These are phyloP conservation scores for Cherax destructor DNA, from an alignment of 1,140 invertebrate species.

Conservation along the genomic window DNA sequence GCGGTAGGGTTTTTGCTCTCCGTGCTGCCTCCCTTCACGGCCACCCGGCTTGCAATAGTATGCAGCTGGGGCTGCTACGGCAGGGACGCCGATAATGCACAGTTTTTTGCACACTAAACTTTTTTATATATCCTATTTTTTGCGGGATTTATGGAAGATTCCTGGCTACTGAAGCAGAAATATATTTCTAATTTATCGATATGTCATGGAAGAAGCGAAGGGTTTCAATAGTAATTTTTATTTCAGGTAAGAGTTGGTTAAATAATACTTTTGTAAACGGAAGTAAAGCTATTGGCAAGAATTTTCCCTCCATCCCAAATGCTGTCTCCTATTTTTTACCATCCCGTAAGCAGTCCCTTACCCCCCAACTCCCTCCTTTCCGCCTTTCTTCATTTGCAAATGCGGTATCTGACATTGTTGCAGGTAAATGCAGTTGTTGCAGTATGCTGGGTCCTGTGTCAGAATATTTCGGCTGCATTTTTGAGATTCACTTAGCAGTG, in stretches of 20 bases:
- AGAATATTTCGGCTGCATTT: slow-evolving; percentile 44
- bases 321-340: slow-evolving; percentile 19
- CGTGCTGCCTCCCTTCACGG: not conserved
- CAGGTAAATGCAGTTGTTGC: slow-evolving; percentile 70
- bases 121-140: slow-evolving; percentile 26
- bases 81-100: slow-evolving; percentile 28
- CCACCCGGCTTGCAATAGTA: slow-evolving; percentile 62
- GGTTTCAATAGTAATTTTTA: not conserved
- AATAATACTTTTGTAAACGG: not conserved
- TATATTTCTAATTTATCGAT: slow-evolving; percentile 2
- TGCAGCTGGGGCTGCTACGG: slow-evolving; percentile 35
- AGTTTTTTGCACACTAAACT: slow-evolving; percentile 28
- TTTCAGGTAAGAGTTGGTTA: not conserved
- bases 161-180: not conserved
- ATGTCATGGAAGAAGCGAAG: not conserved
- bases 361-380: slow-evolving; percentile 45
- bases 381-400: slow-evolving; percentile 71
- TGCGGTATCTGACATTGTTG: slow-evolving; percentile 70
- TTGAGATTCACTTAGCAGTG: not conserved
- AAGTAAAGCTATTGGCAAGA: not conserved
- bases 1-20: slow-evolving; percentile 39
- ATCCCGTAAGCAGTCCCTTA: not conserved
- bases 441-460: slow-evolving; percentile 32
- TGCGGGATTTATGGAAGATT: slow-evolving; percentile 5
- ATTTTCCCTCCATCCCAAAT: too few relatives aligned